phyloP scores from a whole-genome alignment of 1,140 invertebrate species.

The Batillaria attramentaria region DNA sequence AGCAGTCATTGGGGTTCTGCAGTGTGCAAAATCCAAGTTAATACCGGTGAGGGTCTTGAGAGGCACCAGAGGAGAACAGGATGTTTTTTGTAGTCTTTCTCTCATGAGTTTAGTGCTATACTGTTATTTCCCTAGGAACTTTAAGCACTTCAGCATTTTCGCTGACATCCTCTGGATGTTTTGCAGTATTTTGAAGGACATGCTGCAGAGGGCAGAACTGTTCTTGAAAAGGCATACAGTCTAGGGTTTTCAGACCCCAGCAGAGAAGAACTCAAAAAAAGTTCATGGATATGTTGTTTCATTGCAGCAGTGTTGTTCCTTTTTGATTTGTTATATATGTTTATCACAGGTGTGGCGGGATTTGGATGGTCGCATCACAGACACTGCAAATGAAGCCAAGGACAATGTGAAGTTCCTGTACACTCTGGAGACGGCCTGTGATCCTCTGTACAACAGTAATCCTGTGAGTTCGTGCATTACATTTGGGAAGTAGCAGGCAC shows the following conservation, averaged over 20 bases:
- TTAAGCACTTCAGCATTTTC: too few relatives aligned
- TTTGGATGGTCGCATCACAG: constrained; percentile 69
- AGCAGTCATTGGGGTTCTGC: constrained; percentile 80
- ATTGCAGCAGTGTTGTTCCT: not conserved
- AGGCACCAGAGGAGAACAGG: too few relatives aligned
- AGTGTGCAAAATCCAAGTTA: constrained; percentile 85
- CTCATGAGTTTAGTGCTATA: too few relatives aligned
- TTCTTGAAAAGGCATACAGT: too few relatives aligned
- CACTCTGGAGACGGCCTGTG: constrained; percentile 93
- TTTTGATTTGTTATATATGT: not conserved
- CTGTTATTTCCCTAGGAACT: too few relatives aligned
- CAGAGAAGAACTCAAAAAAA: too few relatives aligned
- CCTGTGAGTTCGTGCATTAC: constrained; percentile 76
- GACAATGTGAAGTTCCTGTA: constrained; percentile 97
- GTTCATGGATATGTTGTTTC: not conserved
- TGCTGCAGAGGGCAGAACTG: too few relatives aligned
- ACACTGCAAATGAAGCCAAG: constrained; percentile 85
- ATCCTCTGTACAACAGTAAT: constrained; percentile 93
- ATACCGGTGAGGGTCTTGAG: constrained; percentile 80
- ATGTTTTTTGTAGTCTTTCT: too few relatives aligned
- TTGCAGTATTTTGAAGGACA: too few relatives aligned
- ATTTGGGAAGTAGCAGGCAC: too few relatives aligned
- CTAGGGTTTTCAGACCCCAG: not conserved
- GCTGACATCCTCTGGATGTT: too few relatives aligned
- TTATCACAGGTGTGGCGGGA: constrained; percentile 68